phyloP scores from a whole-genome alignment of 2,888 invertebrate genomes.

The Nephrotoma guestfalica region DNA sequence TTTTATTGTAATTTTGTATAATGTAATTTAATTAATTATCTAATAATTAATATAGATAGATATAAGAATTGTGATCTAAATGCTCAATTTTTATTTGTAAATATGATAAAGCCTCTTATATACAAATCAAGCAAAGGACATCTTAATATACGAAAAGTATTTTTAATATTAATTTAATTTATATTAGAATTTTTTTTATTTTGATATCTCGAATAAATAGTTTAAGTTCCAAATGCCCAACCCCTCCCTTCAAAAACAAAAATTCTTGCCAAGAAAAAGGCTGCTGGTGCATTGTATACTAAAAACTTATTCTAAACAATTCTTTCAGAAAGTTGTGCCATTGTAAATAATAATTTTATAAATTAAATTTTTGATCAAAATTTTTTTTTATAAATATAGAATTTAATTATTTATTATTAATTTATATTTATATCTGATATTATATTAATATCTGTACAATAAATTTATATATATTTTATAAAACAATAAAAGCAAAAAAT shows the following conservation, averaged over 20 bases:
- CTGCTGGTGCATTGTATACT: background rate
- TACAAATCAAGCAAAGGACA: background rate
- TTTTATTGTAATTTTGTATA: background rate
- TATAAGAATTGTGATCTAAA: background rate
- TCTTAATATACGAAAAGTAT: background rate
- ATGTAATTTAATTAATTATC: background rate
- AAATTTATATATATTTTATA: background rate
- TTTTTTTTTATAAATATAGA: background rate
- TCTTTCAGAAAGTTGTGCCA: background rate
- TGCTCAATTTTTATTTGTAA: background rate
- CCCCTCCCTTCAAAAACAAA: background rate
- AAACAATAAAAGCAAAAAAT: background rate
- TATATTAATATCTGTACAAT: background rate
- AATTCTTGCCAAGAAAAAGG: background rate
- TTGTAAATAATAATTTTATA: background rate
- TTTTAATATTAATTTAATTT: background rate
- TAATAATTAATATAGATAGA: background rate
- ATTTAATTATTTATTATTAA: background rate
- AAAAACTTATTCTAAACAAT: background rate
- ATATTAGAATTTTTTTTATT: background rate
- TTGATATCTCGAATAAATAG: background rate
- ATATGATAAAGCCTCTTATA: background rate
- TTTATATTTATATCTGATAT: background rate
- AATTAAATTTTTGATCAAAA: background rate
- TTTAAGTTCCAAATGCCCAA: background rate